These are phyloP conservation scores for Channa maculata DNA, from an alignment of 2,113 vertebrate genomes.

Conservation along the genomic window DNA sequence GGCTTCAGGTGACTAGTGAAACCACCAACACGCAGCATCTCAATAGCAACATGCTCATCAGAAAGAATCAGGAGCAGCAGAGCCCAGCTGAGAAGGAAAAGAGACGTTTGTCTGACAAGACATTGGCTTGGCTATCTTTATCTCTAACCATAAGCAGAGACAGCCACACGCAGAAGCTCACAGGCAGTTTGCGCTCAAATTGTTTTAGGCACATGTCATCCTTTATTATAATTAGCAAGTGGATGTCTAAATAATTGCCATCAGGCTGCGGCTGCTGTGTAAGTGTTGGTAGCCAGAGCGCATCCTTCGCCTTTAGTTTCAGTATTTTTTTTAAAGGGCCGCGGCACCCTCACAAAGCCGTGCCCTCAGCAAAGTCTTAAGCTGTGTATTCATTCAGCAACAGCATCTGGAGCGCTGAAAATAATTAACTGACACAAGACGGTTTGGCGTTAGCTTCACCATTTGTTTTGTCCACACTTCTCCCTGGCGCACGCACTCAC, in stretches of 20 bases:
- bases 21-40: constrained; percentile 26
- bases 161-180: constrained; percentile 65
- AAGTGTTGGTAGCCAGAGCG: constrained; percentile 56
- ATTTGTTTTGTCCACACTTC: constrained; percentile 71
- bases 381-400: constrained; percentile 49
- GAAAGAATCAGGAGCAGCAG: constrained; percentile 29
- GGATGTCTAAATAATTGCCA: constrained; percentile 81
- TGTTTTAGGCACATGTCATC: constrained; percentile 81
- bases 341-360: constrained; percentile 44
- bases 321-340: constrained; percentile 73
- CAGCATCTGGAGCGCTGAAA: constrained; percentile 67
- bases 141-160: constrained; percentile 59
- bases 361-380: constrained; percentile 64
- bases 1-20: constrained; percentile 41
- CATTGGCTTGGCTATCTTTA: constrained; percentile 70
- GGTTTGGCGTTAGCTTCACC: constrained; percentile 61
- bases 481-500: constrained; percentile 21
- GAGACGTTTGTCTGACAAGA: constrained; percentile 56
- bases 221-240: constrained; percentile 80
- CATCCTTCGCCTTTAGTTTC: constrained; percentile 48
- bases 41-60: constrained; percentile 41
- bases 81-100: constrained; percentile 39
- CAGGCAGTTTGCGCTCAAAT: constrained; percentile 72
- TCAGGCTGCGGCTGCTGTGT: constrained; percentile 69
- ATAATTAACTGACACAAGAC: constrained; percentile 70